Evolutionary conservation across 2,113 vertebrate species (phyloP).

Genomic region (Piprites chloris): DNA sequence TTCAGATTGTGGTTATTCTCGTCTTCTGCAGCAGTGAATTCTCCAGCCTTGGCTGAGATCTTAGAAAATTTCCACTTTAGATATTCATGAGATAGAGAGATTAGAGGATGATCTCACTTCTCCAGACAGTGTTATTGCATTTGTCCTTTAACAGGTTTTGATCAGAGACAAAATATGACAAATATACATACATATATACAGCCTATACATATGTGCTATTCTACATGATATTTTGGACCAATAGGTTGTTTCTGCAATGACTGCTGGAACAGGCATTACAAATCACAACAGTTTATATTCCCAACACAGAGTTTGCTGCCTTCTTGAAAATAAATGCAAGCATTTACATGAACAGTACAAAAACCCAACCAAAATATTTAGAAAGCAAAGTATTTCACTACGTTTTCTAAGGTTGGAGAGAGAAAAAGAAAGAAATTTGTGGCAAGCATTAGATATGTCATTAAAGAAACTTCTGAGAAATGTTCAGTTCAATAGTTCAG

Average conservation of each 20-base stretch:
- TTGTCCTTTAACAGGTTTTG: background rate
- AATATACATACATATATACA: background rate
- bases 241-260: background rate
- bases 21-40: background rate
- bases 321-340: background rate
- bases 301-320: background rate
- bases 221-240: background rate
- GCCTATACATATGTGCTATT: background rate
- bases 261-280: background rate
- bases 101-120: background rate
- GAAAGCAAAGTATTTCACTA: background rate
- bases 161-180: background rate
- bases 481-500: background rate
- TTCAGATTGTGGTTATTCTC: background rate
- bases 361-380: background rate
- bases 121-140: background rate
- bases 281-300: background rate
- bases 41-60: background rate
- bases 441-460: background rate
- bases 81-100: background rate
- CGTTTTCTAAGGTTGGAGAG: background rate
- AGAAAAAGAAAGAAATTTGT: background rate
- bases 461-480: background rate
- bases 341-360: background rate
- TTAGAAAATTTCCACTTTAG: background rate